Evolutionary conservation across 2,113 vertebrate species (phyloP).

Genomic region (Machaerirhynchus nigripectus): DNA sequence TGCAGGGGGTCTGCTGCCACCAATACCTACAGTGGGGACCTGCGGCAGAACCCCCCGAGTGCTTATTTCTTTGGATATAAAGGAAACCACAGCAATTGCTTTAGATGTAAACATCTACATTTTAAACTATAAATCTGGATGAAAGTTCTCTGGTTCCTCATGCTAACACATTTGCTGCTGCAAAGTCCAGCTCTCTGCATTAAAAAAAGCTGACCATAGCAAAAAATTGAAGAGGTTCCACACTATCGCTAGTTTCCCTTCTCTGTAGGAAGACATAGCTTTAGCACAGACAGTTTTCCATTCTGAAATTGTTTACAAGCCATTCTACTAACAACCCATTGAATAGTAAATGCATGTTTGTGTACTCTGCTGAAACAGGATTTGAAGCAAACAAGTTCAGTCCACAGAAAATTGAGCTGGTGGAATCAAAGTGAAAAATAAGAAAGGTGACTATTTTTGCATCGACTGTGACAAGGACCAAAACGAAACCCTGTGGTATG

Average conservation of each 20-base stretch:
- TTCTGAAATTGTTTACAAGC: background rate
- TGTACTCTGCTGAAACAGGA: background rate
- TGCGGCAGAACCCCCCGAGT: rapidly evolving
- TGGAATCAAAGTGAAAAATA: background rate
- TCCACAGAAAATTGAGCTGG: background rate
- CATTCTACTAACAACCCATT: background rate
- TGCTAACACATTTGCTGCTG: background rate
- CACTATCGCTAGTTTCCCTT: background rate
- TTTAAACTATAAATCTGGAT: background rate
- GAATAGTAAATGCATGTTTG: background rate
- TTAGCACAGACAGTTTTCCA: background rate
- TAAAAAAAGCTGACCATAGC: background rate
- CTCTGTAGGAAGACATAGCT: background rate
- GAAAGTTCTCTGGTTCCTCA: background rate
- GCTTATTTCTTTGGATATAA: background rate
- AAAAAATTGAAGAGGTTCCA: background rate
- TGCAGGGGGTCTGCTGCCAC: background rate
- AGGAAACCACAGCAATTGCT: background rate
- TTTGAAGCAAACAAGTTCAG: background rate
- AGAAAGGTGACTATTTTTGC: background rate
- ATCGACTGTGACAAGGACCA: background rate
- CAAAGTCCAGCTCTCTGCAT: background rate
- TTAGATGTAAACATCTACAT: background rate
- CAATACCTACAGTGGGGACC: rapidly evolving
- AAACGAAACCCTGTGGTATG: background rate